Evolutionary conservation across 2,113 vertebrate species (phyloP), one percentile per base, ranked within the genome.

Genomic region (Astatotilapia flaviijosephi): DNA sequence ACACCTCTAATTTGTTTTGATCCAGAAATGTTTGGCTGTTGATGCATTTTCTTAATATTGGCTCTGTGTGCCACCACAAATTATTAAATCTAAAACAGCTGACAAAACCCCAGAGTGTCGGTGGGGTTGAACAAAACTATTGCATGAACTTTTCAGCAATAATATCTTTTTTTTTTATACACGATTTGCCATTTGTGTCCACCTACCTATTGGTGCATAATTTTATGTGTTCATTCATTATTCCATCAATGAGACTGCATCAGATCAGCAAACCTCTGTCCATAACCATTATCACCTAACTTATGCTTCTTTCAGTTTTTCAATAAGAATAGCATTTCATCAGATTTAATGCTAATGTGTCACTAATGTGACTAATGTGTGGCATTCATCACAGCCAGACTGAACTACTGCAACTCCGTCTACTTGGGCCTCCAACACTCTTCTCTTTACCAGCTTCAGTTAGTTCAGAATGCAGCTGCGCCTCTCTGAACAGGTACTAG

Each of bases 361-460:
- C 62, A n/a, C 60, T 53, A 53, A 40, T 40, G 40, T 40, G 40
- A 14, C 42, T 45, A 45, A 14, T 45, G 42, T 45, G 37, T 12
- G 37, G 14, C 42, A 45, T 45, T 47, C 14, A 45, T 55, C 53
- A 56, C 21, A 56, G 0, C 23, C 23, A 58, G 55, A 28, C 23
- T 1, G 55, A 0, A 9, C 23, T 28, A 5, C 7, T 58, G 55
- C 2, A 58, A 3, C 2, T 56, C 4, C 0, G 2, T 56, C 3
- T 56, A 9, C 55, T 55, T 23, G 23, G 23, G 23, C 23, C 23
- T 26, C 23, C 23, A 26, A 26, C 23, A 26, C 23, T 26, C 23
- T 26, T 26, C 23, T 26, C 23, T 26, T 26, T 26, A 26, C 23
- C 23, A 26, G 23, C 23, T 26, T 26, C 23, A 26, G 23, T 26